A percentile compares a stretch with the other conserved stretches of the same genome.
These are phyloP conservation scores for Copidosoma aretas DNA, from an alignment of 2,888 invertebrate genomes.

Conservation along the genomic window DNA sequence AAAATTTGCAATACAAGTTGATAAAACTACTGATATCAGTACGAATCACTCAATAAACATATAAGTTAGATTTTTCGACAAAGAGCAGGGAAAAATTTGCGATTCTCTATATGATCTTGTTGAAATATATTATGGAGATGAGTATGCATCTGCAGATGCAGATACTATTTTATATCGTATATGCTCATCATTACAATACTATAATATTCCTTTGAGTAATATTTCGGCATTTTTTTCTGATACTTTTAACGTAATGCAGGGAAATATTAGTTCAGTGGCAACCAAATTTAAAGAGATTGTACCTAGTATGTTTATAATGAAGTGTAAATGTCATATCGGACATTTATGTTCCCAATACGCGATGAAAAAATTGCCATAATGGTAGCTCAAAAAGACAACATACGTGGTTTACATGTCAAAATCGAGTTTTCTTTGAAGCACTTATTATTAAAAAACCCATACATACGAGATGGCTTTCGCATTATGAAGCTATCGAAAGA, in stretches of 20 bases:
- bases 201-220: slow-evolving; percentile 8
- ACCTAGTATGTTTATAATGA: slow-evolving; percentile 2
- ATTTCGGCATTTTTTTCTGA: slow-evolving; percentile 3
- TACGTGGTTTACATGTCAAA: not conserved
- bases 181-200: slow-evolving; percentile 1
- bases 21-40: slow-evolving; percentile 1
- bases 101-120: not conserved
- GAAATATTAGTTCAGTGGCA: not conserved
- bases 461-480: not conserved
- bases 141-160: not conserved
- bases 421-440: not conserved
- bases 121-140: not conserved
- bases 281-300: not conserved
- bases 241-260: slow-evolving; percentile 12
- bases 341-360: slow-evolving; percentile 2
- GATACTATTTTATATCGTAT: not conserved
- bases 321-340: slow-evolving; percentile 13
- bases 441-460: not conserved
- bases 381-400: not conserved
- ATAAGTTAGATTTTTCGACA: not conserved
- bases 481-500: not conserved
- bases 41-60: slow-evolving; percentile 2
- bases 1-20: slow-evolving; percentile 1
- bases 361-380: not conserved
- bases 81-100: not conserved